Conservation (phyloP, 2,888 invertebrate genomes). For the Miltochrista miniata region DNA sequence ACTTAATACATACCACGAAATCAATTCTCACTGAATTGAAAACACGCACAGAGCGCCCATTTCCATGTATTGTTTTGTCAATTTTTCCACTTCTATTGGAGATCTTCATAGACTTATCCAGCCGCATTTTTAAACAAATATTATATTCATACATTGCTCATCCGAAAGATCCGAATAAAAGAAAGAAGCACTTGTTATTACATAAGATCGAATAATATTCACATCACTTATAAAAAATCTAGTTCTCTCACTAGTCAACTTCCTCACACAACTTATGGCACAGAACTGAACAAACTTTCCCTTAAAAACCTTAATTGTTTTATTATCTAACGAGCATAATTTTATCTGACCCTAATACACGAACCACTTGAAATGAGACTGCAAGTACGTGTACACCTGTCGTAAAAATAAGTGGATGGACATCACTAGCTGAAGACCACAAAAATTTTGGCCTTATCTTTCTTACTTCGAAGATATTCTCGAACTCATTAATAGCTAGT, state of each 20-base stretch:
- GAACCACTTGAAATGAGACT: constrained; percentile 48
- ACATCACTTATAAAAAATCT: neutral
- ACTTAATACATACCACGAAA: neutral
- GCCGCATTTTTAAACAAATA: too few species aligned
- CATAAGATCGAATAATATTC: too few species aligned
- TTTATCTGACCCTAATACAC: constrained; percentile 70
- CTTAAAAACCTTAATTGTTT: constrained; percentile 63
- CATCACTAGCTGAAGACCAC: neutral
- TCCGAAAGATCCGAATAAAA: too few species aligned
- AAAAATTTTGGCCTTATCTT: neutral
- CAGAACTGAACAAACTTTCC: constrained; percentile 36
- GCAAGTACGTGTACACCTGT: constrained; percentile 44
- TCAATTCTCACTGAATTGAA: too few species aligned
- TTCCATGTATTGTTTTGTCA: too few species aligned
- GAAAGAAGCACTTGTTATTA: too few species aligned
- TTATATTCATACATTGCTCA: too few species aligned
- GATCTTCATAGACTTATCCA: too few species aligned
- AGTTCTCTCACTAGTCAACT: constrained; percentile 3
- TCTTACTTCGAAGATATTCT: neutral
- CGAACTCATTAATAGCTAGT: neutral
- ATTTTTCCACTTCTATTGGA: too few species aligned
- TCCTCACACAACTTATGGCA: constrained; percentile 3
- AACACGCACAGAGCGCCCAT: too few species aligned
- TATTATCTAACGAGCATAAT: constrained; percentile 67
- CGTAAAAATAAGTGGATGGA: neutral